These are phyloP conservation scores for Ganaspis brasiliensis DNA, from an alignment of 2,888 invertebrate genomes.

Conservation along the genomic window DNA sequence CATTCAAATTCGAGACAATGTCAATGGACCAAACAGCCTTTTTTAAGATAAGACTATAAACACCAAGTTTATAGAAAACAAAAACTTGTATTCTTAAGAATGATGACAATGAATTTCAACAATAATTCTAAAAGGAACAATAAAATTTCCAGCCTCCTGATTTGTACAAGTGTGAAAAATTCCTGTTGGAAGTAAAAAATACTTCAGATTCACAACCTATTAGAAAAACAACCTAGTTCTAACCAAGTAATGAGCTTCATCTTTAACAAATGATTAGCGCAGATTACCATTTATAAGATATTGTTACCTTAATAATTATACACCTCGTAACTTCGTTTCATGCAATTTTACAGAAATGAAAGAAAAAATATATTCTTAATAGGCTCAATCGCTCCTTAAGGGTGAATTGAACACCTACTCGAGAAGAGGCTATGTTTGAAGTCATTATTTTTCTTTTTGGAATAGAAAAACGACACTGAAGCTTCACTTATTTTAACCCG, in stretches of 20 bases:
- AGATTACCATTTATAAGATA: background rate
- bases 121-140: background rate
- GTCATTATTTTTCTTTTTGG: too few species aligned
- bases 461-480: too few species aligned
- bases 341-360: too few species aligned
- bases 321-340: background rate
- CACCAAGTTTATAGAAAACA: background rate
- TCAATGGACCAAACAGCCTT: background rate
- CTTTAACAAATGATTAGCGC: background rate
- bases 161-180: background rate
- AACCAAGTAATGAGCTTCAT: conserved; percentile 13
- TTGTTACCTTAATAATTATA: background rate
- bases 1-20: too few species aligned
- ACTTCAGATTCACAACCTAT: background rate
- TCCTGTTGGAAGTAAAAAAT: background rate
- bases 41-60: background rate
- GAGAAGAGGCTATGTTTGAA: too few species aligned
- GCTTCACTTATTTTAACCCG: too few species aligned
- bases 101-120: background rate
- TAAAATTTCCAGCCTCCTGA: conserved; percentile 4
- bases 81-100: background rate
- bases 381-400: too few species aligned
- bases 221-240: background rate
- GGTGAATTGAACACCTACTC: too few species aligned
- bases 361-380: too few species aligned